These are phyloP conservation scores for Syngnathoides biaculeatus DNA, from an alignment of 2,113 vertebrate species.

Conservation along the genomic window DNA sequence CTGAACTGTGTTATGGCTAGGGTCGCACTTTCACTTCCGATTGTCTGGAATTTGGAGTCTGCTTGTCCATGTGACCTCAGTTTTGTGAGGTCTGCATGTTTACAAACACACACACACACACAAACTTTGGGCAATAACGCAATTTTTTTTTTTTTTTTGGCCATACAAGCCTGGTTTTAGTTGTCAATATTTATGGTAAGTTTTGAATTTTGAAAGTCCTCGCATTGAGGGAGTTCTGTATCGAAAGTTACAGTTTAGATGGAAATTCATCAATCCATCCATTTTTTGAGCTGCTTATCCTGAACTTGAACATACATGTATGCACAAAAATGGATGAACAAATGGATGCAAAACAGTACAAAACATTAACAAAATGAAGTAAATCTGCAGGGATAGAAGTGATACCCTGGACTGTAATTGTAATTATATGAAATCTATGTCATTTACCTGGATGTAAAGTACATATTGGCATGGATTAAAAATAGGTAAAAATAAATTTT, in stretches of 20 bases:
- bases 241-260: not conserved
- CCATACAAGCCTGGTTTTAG: not conserved
- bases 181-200: not conserved
- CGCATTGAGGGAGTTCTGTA: not conserved
- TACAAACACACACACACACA: conserved; percentile 18
- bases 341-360: not conserved
- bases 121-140: not conserved
- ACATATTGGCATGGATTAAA: not conserved
- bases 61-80: conserved; percentile 45
- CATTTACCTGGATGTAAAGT: not conserved
- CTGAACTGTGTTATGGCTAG: conserved; percentile 62
- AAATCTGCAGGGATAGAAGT: not conserved
- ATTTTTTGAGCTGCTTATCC: too few relatives aligned
- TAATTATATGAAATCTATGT: not conserved
- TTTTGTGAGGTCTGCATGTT: conserved; percentile 20
- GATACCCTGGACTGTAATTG: not conserved
- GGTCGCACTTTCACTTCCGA: conserved; percentile 70
- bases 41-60: conserved; percentile 56
- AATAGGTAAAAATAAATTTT: not conserved
- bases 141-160: not conserved
- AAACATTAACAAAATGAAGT: not conserved
- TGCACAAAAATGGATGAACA: not conserved
- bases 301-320: too few relatives aligned
- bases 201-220: not conserved
- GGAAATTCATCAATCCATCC: too few relatives aligned